Percentiles rank a stretch among this genome's conserved stretches.
Conservation (phyloP, 1,140 invertebrate species). For the Atta texana region DNA sequence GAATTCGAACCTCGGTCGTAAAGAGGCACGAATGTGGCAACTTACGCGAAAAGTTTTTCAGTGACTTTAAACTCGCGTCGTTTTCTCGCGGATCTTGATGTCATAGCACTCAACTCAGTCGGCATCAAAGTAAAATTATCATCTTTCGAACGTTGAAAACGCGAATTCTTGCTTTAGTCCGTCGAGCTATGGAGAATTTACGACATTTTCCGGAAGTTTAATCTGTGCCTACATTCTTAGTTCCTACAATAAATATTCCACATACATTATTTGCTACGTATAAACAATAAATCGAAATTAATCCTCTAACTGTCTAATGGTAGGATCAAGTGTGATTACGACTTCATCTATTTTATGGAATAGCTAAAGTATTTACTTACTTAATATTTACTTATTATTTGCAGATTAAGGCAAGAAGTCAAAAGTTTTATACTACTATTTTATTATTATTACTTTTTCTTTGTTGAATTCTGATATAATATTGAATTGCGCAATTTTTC, state of each 20-base stretch:
- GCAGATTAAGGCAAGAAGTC: too few relatives aligned
- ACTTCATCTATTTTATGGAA: too few relatives aligned
- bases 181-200: conserved; percentile 75
- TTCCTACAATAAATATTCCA: neutral
- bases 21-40: conserved; percentile 21
- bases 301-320: conserved; percentile 5
- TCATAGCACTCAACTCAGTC: neutral
- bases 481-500: too few relatives aligned
- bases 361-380: too few relatives aligned
- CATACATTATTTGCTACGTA: neutral
- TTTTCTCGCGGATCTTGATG: conserved; percentile 42
- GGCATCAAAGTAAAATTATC: conserved; percentile 77
- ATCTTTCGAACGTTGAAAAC: conserved; percentile 71
- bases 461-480: too few relatives aligned
- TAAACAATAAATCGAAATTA: conserved; percentile 54
- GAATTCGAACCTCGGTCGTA: conserved; percentile 35
- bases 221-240: conserved; percentile 31
- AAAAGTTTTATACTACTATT: too few relatives aligned
- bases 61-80: conserved; percentile 5
- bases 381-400: too few relatives aligned
- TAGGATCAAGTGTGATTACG: too few relatives aligned
- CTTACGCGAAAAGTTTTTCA: conserved; percentile 48
- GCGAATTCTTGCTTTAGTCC: conserved; percentile 74
- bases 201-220: conserved; percentile 71
- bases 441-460: too few relatives aligned